Percentiles rank a stretch among this genome's conserved stretches.
phyloP scores from a whole-genome alignment of 2,797 vertebrate species.

The Glyptemys insculpta region DNA sequence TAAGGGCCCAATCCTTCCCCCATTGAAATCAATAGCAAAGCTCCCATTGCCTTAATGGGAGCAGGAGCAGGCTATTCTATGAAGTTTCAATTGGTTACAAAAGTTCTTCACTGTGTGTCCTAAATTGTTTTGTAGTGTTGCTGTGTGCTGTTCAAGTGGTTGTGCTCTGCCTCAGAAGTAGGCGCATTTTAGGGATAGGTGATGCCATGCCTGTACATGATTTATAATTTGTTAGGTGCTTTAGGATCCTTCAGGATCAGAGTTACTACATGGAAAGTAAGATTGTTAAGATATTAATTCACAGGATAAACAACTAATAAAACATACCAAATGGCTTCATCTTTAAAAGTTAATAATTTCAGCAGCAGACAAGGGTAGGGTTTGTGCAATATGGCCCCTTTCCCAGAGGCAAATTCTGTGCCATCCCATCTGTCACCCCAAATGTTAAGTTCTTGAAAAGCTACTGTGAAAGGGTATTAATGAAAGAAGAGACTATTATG shows the following conservation, averaged over 20 bases:
- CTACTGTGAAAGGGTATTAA: neutral
- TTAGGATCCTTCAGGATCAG: neutral
- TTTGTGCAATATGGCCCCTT: neutral
- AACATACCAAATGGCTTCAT: neutral
- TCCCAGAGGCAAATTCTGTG: neutral
- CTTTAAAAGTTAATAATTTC: neutral
- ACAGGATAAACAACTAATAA: neutral
- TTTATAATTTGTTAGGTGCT: neutral
- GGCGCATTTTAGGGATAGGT: neutral
- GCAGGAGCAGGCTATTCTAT: neutral
- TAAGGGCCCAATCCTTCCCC: neutral
- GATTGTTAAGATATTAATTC: neutral
- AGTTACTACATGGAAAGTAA: neutral
- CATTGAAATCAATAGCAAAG: neutral
- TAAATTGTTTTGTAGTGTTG: neutral
- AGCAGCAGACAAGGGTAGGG: neutral
- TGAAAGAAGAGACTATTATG: neutral
- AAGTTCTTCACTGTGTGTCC: fast-evolving
- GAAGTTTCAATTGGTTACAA: neutral
- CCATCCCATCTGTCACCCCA: neutral
- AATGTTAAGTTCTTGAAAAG: neutral
- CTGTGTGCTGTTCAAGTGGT: neutral
- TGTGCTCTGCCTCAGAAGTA: neutral
- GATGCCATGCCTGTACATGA: neutral
- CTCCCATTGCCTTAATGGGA: neutral